phyloP scores from a whole-genome alignment of 2,797 vertebrate species.

The Alectoris magna region DNA sequence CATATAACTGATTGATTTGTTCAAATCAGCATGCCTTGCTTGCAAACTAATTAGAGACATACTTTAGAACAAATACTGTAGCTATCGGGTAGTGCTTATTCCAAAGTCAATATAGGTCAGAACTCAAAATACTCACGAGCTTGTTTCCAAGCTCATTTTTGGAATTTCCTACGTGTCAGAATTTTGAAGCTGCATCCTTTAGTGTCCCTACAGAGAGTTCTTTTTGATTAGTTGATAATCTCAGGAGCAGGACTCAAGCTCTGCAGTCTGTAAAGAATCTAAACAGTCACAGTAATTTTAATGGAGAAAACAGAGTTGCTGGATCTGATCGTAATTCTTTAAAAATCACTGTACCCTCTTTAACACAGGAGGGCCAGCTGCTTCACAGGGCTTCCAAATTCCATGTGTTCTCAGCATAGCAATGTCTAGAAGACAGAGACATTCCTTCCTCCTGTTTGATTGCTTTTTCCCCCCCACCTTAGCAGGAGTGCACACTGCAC shows the following conservation, averaged over 20 bases:
- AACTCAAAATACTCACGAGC: not conserved
- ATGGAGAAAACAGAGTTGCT: not conserved
- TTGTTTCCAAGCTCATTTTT: slow-evolving; percentile 7
- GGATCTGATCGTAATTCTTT: not conserved
- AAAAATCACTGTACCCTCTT: not conserved
- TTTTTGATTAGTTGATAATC: not conserved
- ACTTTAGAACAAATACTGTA: not conserved
- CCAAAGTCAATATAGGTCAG: not conserved
- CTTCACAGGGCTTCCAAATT: not conserved
- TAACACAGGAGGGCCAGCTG: not conserved
- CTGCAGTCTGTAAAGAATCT: not conserved
- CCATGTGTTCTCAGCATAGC: not conserved
- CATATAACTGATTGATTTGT: slow-evolving; percentile 22
- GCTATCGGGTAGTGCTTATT: not conserved
- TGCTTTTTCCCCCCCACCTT: not conserved
- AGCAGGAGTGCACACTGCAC: not conserved
- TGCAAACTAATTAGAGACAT: not conserved
- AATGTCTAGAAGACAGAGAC: not conserved
- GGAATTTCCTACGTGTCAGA: not conserved
- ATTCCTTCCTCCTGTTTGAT: not conserved
- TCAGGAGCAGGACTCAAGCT: not conserved
- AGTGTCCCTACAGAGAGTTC: not conserved
- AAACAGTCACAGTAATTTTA: not conserved
- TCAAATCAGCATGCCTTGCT: not conserved
- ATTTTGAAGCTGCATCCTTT: not conserved